Evolutionary conservation across 2,797 vertebrate species (phyloP), one percentile per base, ranked within the genome.

Genomic region (Acanthopagrus latus): DNA sequence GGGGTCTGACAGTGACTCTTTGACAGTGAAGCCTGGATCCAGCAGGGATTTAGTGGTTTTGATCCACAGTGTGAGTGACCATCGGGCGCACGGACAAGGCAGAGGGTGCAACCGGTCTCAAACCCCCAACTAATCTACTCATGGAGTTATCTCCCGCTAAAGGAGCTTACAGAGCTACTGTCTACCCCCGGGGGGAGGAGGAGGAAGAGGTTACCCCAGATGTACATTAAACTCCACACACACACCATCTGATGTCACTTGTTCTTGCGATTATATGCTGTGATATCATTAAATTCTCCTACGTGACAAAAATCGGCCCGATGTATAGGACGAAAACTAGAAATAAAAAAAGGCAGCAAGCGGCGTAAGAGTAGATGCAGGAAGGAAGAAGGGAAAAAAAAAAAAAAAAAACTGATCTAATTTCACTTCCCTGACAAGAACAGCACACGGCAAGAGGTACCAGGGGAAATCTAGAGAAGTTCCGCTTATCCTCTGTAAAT

Each of bases 91-190:
- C 59, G 79, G 76, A 73, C 82, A 82, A 80, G 80, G 91, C 86
- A 90, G 82, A 88, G 84, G 77, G 81, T 85, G 74, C 66, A 89
- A 78, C 88, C 13, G 1, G 60, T 73, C 83, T 66, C 78, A 83
- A 90, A 90, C 81, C 80, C 4, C 82, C 81, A 80, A 86, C 86
- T 94, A 93, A 94, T 93, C 93, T 91, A 86, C 89, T 92, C 91
- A 86, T 55, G 7, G 76, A 64, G 83, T 88, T 88, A 91, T 92
- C 86, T 88, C 71, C 84, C 66, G 62, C 82, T 66, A 92, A 94
- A 94, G 90, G 76, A 93, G 91, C 93, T 94, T 93, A 93, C 52
- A 68, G 60, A 87, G 70, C 59, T 67, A 48, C 80, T 77, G 85
- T 86, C 52, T 65, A 69, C 87, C 86, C 90, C 71, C 29, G 76